Percentiles rank a stretch among this genome's conserved stretches.
Evolutionary conservation across 2,888 invertebrate species (phyloP).

Genomic region (Lasioglossum calceatum): DNA sequence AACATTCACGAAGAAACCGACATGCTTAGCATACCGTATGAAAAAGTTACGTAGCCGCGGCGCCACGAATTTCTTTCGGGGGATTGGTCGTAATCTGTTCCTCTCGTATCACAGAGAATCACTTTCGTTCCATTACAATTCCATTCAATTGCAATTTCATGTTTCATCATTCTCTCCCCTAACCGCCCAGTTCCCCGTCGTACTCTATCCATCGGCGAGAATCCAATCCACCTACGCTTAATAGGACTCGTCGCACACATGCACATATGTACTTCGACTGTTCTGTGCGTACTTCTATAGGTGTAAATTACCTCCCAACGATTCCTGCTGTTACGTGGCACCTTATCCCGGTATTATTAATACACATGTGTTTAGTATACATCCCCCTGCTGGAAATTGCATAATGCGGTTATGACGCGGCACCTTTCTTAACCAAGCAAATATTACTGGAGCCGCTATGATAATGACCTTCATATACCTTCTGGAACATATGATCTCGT

Average conservation of each 20-base stretch:
- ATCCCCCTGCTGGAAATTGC: not conserved
- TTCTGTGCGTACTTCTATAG: conserved; percentile 24
- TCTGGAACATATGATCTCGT: too few relatives aligned
- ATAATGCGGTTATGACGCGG: not conserved
- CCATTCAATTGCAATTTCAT: conserved; percentile 73
- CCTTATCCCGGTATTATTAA: not conserved
- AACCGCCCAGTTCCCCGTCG: not conserved
- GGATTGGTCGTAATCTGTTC: conserved; percentile 30
- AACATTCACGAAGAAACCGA: not conserved
- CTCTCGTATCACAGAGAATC: conserved; percentile 63
- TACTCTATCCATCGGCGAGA: conserved; percentile 48
- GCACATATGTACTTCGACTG: conserved; percentile 33
- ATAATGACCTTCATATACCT: too few relatives aligned
- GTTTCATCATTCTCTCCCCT: conserved; percentile 64
- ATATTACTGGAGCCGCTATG: too few relatives aligned
- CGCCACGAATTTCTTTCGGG: not conserved
- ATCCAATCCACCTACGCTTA: conserved; percentile 67
- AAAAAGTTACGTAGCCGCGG: not conserved
- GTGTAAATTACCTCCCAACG: not conserved
- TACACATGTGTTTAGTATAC: not conserved
- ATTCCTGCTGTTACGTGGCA: not conserved
- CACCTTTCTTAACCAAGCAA: not conserved
- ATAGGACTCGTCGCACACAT: conserved; percentile 57
- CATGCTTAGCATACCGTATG: not conserved
- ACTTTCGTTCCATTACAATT: conserved; percentile 72